Percentiles rank a stretch among this genome's conserved stretches.
phyloP scores from a whole-genome alignment of 92 coral and sea anemone species.

The Actinernus sp. region DNA sequence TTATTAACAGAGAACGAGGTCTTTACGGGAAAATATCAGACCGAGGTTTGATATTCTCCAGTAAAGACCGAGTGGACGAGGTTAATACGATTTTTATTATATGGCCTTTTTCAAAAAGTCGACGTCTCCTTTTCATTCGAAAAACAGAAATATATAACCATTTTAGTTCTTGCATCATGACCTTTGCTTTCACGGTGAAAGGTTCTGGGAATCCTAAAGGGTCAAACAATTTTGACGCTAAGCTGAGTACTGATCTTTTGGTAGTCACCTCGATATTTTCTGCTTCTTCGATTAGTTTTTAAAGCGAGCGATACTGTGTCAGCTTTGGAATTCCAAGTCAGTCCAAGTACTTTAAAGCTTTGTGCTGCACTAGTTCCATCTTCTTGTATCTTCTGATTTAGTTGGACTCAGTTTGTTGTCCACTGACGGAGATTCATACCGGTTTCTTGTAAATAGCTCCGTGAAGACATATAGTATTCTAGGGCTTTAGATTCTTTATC shows the following conservation, averaged over 20 bases:
- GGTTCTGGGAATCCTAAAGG: conserved; percentile 51
- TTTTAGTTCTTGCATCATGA: too few relatives aligned
- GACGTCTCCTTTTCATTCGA: too few relatives aligned
- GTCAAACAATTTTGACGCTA: too few relatives aligned
- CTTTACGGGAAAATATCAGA: too few relatives aligned
- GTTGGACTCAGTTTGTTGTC: conserved; percentile 8
- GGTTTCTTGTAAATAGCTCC: conserved; percentile 26
- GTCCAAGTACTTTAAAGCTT: conserved; percentile 25
- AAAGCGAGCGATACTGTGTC: conserved; percentile 27
- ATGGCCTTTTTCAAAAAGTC: too few relatives aligned
- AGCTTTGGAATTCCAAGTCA: conserved; percentile 26
- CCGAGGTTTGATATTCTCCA: too few relatives aligned
- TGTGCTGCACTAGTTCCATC: conserved; percentile 15
- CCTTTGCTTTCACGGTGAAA: conserved; percentile 39
- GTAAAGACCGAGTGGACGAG: too few relatives aligned
- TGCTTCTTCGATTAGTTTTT: conserved; percentile 9
- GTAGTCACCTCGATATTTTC: conserved; percentile 2
- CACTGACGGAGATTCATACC: conserved; percentile 58
- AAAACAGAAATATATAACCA: too few relatives aligned
- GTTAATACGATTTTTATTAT: too few relatives aligned
- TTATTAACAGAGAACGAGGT: too few relatives aligned
- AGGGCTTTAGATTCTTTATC: conserved; percentile 4
- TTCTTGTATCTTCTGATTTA: conserved; percentile 21
- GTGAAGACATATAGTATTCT: conserved; percentile 29
- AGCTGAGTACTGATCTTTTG: conserved; percentile 34